A percentile compares a stretch with the other conserved stretches of the same genome.
Conservation (phyloP, 2,113 vertebrate species). For the Oceanodroma tethys region DNA sequence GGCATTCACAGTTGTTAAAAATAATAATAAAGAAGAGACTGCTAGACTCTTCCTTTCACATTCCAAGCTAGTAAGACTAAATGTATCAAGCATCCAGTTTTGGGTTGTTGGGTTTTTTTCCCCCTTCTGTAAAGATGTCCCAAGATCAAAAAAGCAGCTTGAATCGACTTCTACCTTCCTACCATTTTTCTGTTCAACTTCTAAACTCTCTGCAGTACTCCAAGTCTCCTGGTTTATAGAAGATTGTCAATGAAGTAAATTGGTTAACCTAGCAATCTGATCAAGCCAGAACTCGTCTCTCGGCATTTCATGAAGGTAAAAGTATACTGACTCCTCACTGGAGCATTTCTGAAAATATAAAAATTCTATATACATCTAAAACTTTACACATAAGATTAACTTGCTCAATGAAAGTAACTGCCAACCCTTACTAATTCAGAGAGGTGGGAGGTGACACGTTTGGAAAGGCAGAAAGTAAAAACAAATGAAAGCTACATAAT, state of each 20-base stretch:
- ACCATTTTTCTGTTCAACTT: background rate
- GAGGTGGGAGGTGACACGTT: background rate
- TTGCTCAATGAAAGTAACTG: background rate
- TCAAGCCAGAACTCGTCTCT: background rate
- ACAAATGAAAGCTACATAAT: background rate
- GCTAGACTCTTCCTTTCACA: background rate
- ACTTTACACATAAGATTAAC: background rate
- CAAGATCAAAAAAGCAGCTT: background rate
- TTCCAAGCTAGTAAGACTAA: background rate
- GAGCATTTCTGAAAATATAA: background rate
- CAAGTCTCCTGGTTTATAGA: background rate
- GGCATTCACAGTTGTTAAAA: background rate
- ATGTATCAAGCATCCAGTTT: background rate
- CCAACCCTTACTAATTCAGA: background rate
- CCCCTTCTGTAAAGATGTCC: background rate
- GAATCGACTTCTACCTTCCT: background rate
- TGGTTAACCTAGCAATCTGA: background rate
- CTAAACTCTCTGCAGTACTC: background rate
- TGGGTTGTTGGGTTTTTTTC: rapidly evolving
- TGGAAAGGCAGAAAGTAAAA: background rate
- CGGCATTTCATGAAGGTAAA: background rate
- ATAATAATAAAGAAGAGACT: background rate
- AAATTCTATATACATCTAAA: background rate
- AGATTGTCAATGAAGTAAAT: background rate
- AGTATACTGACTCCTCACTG: background rate